Base-by-base conservation (phyloP, 2,113 vertebrate species). In the Polypterus senegalus region DNA sequence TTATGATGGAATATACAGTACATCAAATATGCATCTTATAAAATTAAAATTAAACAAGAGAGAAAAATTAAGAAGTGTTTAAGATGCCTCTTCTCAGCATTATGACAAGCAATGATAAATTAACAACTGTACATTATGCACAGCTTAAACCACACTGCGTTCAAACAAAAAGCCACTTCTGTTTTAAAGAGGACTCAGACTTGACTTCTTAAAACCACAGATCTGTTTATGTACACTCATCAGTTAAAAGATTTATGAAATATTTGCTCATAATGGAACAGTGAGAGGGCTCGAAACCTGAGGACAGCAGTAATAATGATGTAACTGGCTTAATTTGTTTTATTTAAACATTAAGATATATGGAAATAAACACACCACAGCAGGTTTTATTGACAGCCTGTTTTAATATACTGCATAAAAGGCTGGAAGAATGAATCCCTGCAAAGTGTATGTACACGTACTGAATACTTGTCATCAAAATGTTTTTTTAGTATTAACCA, bases 301-400 rank as follows among this genome's bases (percentile, higher is more conserved):
- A 49, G 43, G 61, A 57, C 44, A 63, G 54, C 45, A 48, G 46
- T 49, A 63, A 63, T 63, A 46, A 53, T 46, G 11, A 62, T 48
- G 61, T 48, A 9, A 49, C 7, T 49, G 59, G 4, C 43, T 49
- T 49, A 47, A 57, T 65, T 60, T 48, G 53, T 65, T 65, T 57
- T 61, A 57, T 65, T 57, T 51, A 57, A 49, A 48, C 49, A 51
- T 60, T 61, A 1, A 7, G 58, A 46, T 58, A 7, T n/a, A 46
- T 48, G 4, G 47, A 48, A 47, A 57, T 49, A 46, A 61, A 56
- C 9, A 46, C 49, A 51, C 47, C 56, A 56, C 43, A 65, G 63
- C 11, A 59, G 57, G 48, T 46, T 59, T 64, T 58, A 63, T 45
- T 10, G 10, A 27, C 27, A 27, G 27, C 27, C 49, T 45, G 53